Evolutionary conservation across 2,888 invertebrate species (phyloP).

Genomic region (Tridacna crocea): DNA sequence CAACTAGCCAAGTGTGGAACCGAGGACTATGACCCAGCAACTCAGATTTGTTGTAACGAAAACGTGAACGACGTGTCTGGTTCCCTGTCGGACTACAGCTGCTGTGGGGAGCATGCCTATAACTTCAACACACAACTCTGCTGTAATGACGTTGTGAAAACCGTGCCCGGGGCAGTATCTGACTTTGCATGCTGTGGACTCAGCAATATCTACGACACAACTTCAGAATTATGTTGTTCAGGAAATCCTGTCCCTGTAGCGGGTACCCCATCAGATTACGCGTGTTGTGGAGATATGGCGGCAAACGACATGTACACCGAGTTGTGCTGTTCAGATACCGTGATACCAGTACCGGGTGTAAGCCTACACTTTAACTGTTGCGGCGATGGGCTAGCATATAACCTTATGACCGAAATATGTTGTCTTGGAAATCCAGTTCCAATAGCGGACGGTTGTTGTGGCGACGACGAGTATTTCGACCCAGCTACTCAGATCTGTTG

Average conservation of each 20-base stretch:
- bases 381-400: not conserved
- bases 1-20: slow-evolving; percentile 1
- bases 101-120: not conserved
- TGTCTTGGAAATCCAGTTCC: slow-evolving; percentile 14
- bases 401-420: slow-evolving; percentile 24
- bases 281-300: not conserved
- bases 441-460: slow-evolving; percentile 26
- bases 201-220: slow-evolving; percentile 10
- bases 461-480: slow-evolving; percentile 17
- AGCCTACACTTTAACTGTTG: not conserved
- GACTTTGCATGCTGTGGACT: slow-evolving; percentile 20
- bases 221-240: slow-evolving; percentile 18
- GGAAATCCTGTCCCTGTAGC: slow-evolving; percentile 1
- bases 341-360: not conserved
- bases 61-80: not conserved
- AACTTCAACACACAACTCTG: not conserved
- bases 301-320: not conserved
- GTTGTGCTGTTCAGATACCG: slow-evolving; percentile 18
- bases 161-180: not conserved
- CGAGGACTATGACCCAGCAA: not conserved
- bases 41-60: not conserved
- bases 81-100: not conserved
- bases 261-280: not conserved
- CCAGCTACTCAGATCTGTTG: slow-evolving; percentile 29
- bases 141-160: not conserved